Evolutionary conservation across 1,140 invertebrate species (phyloP), one percentile per base, ranked within the genome.

Genomic region (Neodiprion fabricii): DNA sequence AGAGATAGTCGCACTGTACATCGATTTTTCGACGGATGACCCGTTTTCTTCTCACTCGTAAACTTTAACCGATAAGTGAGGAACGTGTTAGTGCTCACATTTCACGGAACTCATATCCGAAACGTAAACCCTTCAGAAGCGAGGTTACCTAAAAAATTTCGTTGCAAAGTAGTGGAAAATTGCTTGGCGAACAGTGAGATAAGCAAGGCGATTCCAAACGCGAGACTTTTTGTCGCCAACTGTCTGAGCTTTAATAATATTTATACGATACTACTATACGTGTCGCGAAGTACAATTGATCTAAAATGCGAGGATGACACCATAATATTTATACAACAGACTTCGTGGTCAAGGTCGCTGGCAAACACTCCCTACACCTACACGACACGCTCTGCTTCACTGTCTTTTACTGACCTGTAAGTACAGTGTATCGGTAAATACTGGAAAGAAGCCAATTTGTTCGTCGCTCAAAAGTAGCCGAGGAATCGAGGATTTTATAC

Each of bases 361-460:
- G n/a, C 53, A 61, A 61, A 61, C 53, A 61, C 14, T 61, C n/a
- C 2, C 53, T 14, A 5, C 9, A 61, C n/a, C 53, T 9, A 40
- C 28, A 40, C 1, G 28, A 40, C 28, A 1, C 28, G 28, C 28
- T 40, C 28, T 5, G 53, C 53, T 7, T 14, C 5, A 12, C 53
- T 7, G n/a, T 61, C n/a, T 61, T 61, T 14, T 61, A 61, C 53
- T 17, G 11, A 8, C 9, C n/a, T 12, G 11, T 4, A 61, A 3
- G n/a, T 14, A 9, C 5, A 4, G 53, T 14, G 8, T 61, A 17
- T 61, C 9, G 11, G 53, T 17, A 61, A 61, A 61, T 17, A 8
- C 53, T 61, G n/a, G 53, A 61, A 61, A 61, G 53, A 61, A 61
- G 53, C 53, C 53, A 61, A 61, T 61, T 61, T 61, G 53, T 61